Base-by-base conservation (phyloP, 2,797 vertebrate genomes). In the Dendrocincla fuliginosa region DNA sequence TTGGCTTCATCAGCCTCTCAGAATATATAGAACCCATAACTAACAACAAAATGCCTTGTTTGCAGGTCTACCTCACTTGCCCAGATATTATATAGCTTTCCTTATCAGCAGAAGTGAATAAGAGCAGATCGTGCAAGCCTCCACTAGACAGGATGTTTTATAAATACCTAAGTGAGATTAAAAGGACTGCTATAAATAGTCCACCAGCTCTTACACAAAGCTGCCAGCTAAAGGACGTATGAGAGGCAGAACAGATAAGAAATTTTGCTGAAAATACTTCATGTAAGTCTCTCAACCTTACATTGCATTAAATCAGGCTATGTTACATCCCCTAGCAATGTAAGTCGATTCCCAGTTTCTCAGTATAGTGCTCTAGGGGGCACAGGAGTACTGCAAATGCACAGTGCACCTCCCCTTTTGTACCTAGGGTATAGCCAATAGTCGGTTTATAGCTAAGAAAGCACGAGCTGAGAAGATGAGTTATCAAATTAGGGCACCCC, bases 141-240 rank as follows among this genome's bases (percentile, higher is more conserved):
- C 69, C 77, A 78, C 78, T 33, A 80, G 84, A 59, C 84, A 90
- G 71, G 93, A 50, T 70, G 56, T 87, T 96, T 95, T 91, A 85
- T 87, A 95, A 95, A 81, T 90, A 93, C 86, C 69, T 24, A 75
- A 65, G 65, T 52, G 89, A 0, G 3, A 87, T 87, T 96, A 61
- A 84, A 86, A 93, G 64, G 70, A 41, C 49, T 81, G 35, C 93
- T 97, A 96, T 95, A 97, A 97, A 97, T 97, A 97, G 77, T 33
- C 47, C 35, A 84, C 44, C 64, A 78, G 56, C 59, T 90, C 71
- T 95, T 67, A 65, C 23, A 61, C 46, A 61, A 52, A 84, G 32
- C 32, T 90, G 83, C 52, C 60, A 82, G 86, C 59, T 52, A 23
- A 93, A 93, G 79, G 87, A 65, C 69, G 53, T 64, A 65, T 59